Conservation (phyloP, 1,140 invertebrate species). For the Conus ventricosus region DNA sequence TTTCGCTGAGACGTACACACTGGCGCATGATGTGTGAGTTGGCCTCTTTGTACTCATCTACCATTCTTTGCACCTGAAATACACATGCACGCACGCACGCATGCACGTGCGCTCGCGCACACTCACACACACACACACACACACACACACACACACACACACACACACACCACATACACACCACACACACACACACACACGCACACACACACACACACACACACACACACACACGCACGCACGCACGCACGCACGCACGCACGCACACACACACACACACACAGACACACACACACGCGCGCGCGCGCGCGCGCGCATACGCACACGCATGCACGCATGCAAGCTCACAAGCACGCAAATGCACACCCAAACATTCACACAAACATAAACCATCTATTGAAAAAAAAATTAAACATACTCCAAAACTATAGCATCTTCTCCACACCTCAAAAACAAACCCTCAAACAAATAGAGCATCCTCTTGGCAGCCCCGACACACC, state of each 20-base stretch:
- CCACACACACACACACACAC: too few species aligned
- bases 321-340: not conserved
- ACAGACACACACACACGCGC: not conserved
- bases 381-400: too few species aligned
- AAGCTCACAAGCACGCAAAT: not conserved
- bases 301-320: not conserved
- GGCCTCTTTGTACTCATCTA: constrained; percentile 86
- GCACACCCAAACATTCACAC: too few species aligned
- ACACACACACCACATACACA: too few species aligned
- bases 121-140: too few species aligned
- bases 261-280: constrained; percentile 9
- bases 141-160: too few species aligned
- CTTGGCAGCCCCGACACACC: too few species aligned
- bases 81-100: not conserved
- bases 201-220: too few species aligned
- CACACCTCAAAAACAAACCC: too few species aligned
- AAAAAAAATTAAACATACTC: too few species aligned
- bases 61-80: constrained; percentile 80
- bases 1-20: constrained; percentile 86
- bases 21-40: constrained; percentile 84
- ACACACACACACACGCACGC: not conserved
- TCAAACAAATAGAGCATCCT: not conserved
- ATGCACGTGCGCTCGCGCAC: not conserved
- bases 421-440: too few species aligned
- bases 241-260: not conserved